These are phyloP conservation scores for Antheraea yamamai DNA, from an alignment of 2,888 invertebrate genomes.

Conservation along the genomic window DNA sequence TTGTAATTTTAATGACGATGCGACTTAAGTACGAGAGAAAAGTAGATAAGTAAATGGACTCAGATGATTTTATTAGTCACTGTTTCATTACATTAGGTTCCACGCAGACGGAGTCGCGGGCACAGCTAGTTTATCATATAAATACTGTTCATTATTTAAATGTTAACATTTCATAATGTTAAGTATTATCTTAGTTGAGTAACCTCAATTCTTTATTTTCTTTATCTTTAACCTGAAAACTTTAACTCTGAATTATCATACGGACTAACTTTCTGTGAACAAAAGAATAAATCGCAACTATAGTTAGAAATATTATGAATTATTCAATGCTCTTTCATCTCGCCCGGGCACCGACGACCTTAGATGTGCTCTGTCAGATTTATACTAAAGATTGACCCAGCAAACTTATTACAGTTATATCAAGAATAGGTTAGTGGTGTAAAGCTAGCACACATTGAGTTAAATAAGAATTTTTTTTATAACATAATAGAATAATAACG, in stretches of 20 bases:
- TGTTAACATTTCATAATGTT: not conserved
- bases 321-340: conserved; percentile 48
- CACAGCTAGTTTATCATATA: not conserved
- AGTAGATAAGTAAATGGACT: too few relatives aligned
- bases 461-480: not conserved
- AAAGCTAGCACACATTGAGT: not conserved
- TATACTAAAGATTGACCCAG: conserved; percentile 47
- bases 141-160: not conserved
- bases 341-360: conserved; percentile 35
- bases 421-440: conserved; percentile 1
- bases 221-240: not conserved
- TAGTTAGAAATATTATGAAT: conserved; percentile 55
- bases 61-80: too few relatives aligned
- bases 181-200: not conserved
- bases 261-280: conserved; percentile 41
- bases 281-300: conserved; percentile 57
- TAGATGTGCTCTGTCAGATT: conserved; percentile 52
- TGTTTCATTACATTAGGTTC: too few relatives aligned
- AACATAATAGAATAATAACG: not conserved
- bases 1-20: too few relatives aligned
- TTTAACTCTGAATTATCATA: conserved; percentile 14
- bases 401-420: conserved; percentile 31
- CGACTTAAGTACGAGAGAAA: too few relatives aligned
- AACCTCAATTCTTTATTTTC: not conserved
- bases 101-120: too few relatives aligned